Base-by-base conservation (phyloP, 2,888 invertebrate genomes). In the Nephrocerus scutellatus region DNA sequence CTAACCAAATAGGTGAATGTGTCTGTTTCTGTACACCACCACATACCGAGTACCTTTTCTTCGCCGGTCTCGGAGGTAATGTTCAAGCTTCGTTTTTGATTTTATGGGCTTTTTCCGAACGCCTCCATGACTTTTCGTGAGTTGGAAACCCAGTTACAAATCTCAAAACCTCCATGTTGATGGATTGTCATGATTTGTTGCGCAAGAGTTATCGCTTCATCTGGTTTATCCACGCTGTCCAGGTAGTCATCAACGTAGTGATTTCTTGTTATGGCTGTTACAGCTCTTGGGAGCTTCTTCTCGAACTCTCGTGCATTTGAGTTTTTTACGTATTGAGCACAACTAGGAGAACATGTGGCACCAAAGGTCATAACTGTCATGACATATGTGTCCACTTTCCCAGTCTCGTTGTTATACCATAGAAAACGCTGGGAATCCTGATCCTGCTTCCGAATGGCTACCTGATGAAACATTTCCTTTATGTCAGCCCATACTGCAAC, bases 301-400 rank as follows among this genome's bases (percentile, higher is more conserved):
- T 20, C 16, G 18, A 30, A 38, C 6, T 37, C 10, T 9, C 28
- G 10, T 4, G 46, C 36, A 22, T 41, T 41, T 18, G 32, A 18
- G 14, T 44, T 44, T 30, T 46, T 41, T 5, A 41, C 9, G 16
- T 14, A 36, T 20, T 41, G 14, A 5, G 35, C 36, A 28, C 40
- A 39, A 16, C 26, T 35, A 2, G 44, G 39, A 2, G 43, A 43
- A 13, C 39, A 39, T 6, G 30, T 36, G 16, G 32, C 29, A 12
- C 41, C 41, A 28, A 46, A 46, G 4, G 39, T 46, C 40, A 42
- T 40, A 5, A 38, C 39, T 8, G 24, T 19, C 38, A 41, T 41
- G 14, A 46, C 41, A 30, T 43, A 52, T 10, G 28, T 38, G 12
- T 35, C 40, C 3, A 25, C 30, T 15, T 31, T 31, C 18, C 21